Evolutionary conservation across 2,888 invertebrate species (phyloP).

Genomic region (Rhamnusium bicolor): DNA sequence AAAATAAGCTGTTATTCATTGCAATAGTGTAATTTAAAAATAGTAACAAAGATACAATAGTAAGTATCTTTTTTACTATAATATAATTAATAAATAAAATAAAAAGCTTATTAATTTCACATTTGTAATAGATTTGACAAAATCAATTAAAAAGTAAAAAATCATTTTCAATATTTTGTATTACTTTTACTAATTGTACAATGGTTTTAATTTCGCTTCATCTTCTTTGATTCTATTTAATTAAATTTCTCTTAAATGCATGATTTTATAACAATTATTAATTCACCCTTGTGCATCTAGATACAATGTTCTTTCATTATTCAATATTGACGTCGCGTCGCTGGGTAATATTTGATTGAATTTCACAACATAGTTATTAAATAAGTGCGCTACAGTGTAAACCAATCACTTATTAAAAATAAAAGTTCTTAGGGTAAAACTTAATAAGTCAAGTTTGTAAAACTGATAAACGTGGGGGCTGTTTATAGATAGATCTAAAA

Average conservation of each 20-base stretch:
- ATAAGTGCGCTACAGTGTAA: not conserved
- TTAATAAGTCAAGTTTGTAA: conserved; percentile 41
- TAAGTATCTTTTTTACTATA: no score
- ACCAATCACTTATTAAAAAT: not conserved
- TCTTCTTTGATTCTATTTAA: not conserved
- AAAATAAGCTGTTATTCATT: no score
- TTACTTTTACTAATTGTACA: no score
- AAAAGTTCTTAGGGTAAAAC: conserved; percentile 18
- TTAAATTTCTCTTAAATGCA: not conserved
- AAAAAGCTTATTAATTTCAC: no score
- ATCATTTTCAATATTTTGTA: no score
- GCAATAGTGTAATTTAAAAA: no score
- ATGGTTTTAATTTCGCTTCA: no score
- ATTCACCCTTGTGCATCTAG: not conserved
- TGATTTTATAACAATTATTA: not conserved
- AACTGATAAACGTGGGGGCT: conserved; percentile 53
- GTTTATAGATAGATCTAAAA: conserved; percentile 52
- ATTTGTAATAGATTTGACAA: no score
- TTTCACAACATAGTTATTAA: not conserved
- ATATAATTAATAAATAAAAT: no score
- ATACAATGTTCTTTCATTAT: not conserved
- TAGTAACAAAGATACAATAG: no score
- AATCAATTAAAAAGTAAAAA: no score
- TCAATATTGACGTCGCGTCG: not conserved
- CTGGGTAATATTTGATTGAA: not conserved